A percentile compares a stretch with the other conserved stretches of the same genome.
phyloP scores from a whole-genome alignment of 2,888 invertebrate species.

The Brachyptera putata region DNA sequence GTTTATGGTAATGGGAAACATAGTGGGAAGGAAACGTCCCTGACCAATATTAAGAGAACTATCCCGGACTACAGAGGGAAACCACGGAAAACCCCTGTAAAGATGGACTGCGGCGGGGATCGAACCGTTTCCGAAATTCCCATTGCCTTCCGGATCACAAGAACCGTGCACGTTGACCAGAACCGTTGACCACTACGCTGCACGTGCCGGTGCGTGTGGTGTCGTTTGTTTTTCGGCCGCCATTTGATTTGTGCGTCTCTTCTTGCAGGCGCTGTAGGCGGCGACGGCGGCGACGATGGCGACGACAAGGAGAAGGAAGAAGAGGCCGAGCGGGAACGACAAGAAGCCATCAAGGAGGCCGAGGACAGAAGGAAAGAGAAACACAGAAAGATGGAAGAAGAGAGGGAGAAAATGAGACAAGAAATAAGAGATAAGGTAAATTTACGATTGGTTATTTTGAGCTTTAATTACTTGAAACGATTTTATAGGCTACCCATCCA shows the following conservation, averaged over 20 bases:
- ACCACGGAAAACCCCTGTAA: too few relatives aligned
- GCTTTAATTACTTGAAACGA: not conserved
- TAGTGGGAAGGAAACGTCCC: too few relatives aligned
- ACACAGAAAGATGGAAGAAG: slow-evolving; percentile 99
- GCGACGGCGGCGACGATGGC: slow-evolving; percentile 79
- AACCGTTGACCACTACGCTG: too few relatives aligned
- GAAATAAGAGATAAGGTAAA: slow-evolving; percentile 97
- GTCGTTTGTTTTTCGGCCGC: not conserved
- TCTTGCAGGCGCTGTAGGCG: slow-evolving; percentile 76
- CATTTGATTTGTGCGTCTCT: not conserved
- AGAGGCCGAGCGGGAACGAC: slow-evolving; percentile 95
- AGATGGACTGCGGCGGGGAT: too few relatives aligned
- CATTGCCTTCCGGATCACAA: too few relatives aligned
- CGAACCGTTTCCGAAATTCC: too few relatives aligned
- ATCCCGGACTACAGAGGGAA: too few relatives aligned
- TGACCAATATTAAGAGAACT: too few relatives aligned
- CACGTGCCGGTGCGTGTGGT: not conserved
- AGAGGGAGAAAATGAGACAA: slow-evolving; percentile 98
- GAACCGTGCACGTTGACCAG: too few relatives aligned
- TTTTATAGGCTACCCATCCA: slow-evolving; percentile 1
- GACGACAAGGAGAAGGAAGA: slow-evolving; percentile 98
- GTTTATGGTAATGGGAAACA: too few relatives aligned
- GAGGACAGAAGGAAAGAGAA: slow-evolving; percentile 99
- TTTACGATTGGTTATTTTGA: not conserved
- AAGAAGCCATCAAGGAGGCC: slow-evolving; percentile 96